A percentile compares a stretch with the other conserved stretches of the same genome.
These are phyloP conservation scores for Apodemus agrarius DNA, from an alignment of 2,797 vertebrate genomes.

Conservation along the genomic window DNA sequence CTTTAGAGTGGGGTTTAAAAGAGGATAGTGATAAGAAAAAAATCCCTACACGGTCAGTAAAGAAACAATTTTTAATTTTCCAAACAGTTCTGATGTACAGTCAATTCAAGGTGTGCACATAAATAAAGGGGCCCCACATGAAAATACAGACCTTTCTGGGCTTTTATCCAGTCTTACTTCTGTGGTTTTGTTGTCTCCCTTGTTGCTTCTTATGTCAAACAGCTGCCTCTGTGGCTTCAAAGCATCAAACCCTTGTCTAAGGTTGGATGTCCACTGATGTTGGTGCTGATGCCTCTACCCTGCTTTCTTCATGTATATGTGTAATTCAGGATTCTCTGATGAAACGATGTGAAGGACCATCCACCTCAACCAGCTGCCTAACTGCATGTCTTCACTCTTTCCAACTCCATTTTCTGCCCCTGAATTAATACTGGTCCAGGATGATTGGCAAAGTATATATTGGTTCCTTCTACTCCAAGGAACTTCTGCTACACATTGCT, in stretches of 20 bases:
- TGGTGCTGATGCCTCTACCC: background rate
- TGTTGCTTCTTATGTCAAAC: background rate
- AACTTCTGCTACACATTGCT: background rate
- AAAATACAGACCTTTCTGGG: background rate
- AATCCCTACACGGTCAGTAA: background rate
- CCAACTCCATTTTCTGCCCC: background rate
- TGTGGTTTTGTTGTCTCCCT: background rate
- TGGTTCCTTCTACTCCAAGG: background rate
- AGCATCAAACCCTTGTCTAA: background rate
- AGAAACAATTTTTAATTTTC: background rate
- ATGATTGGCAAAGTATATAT: background rate
- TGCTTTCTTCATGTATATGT: background rate
- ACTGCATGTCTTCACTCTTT: background rate
- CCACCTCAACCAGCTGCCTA: too few species aligned
- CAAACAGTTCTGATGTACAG: background rate
- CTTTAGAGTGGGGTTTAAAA: background rate
- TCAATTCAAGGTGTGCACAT: background rate
- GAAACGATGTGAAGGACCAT: background rate
- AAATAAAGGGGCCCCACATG: too few species aligned
- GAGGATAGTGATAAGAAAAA: background rate
- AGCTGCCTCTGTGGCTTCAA: background rate
- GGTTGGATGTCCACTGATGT: accelerated
- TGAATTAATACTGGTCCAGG: background rate
- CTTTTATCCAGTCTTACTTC: background rate
- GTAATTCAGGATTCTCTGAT: background rate